Base-by-base conservation (phyloP, 2,113 vertebrate species). In the Catharus minimus region DNA sequence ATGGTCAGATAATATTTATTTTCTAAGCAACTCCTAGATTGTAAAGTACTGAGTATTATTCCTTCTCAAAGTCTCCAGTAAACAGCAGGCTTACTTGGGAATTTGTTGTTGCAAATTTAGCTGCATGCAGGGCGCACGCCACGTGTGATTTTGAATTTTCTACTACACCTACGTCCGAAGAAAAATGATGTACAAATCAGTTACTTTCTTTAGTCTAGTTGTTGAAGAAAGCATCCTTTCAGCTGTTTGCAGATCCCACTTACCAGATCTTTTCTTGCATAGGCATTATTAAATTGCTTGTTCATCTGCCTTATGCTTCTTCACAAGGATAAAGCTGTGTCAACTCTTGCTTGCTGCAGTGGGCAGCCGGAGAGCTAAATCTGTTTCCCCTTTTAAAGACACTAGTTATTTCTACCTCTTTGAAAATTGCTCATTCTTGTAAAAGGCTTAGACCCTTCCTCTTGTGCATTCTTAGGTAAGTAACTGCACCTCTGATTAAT, bases 71-170 rank as follows among this genome's bases (percentile, higher is more conserved):
- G 23, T 71, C 53, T 78, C 39, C 7, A 27, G 21, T 84, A 72
- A 82, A 22, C 32, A 65, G 24, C 21, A 74, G 23, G 9, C 18
- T 88, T 78, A 13, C 27, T 41, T 71, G 18, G 16, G 6, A 32
- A 58, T 65, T 86, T 33, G 12, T 46, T 4, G 0, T 67, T 64
- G 28, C 14, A 60, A 41, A 64, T 39, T 55, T 56, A 50, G 10
- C 23, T 49, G 46, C 3, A 6, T 49, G 60, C 32, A 62, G 46
- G 38, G 32, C 0, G 0, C 9, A 13, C 66, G 38, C 60, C 24
- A 24, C 0, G 0, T 49, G 53, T 47, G 65, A 38, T 15, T 86
- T 69, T 20, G 11, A 57, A 21, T 77, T 73, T 86, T 74, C 43
- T 78, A 5, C 85, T 66, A 55, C 28, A 46, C 43, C 61, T 66